Conservation (phyloP, 2,888 invertebrate genomes). For the Eretmocerus hayati region DNA sequence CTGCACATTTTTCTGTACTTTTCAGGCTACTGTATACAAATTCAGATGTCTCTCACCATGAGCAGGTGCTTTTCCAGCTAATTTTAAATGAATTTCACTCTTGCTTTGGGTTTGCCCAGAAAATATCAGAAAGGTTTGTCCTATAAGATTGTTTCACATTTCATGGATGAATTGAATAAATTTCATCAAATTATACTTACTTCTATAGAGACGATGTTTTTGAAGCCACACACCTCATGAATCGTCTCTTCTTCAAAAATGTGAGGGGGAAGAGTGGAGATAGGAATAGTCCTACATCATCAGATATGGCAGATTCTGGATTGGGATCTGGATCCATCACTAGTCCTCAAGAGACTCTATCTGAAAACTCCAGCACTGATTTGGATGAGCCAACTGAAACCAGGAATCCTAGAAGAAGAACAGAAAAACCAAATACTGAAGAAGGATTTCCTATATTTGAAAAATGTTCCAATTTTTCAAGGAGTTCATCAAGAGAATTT, state of each 20-base stretch:
- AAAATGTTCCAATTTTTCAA: too few species aligned
- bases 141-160: neutral
- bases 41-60: constrained; percentile 34
- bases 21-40: constrained; percentile 39
- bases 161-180: neutral
- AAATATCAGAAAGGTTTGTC: constrained; percentile 10
- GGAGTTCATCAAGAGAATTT: too few species aligned
- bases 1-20: too few species aligned
- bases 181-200: too few species aligned
- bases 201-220: too few species aligned
- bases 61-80: constrained; percentile 32
- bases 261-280: neutral
- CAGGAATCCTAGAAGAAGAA: constrained; percentile 21
- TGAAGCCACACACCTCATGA: too few species aligned
- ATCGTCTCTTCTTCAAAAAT: constrained; percentile 4
- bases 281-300: constrained; percentile 28
- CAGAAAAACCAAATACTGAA: constrained; percentile 6
- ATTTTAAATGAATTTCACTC: constrained; percentile 25
- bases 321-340: constrained; percentile 44
- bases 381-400: constrained; percentile 35
- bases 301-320: constrained; percentile 47
- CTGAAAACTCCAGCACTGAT: constrained; percentile 43
- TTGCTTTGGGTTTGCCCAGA: neutral
- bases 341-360: constrained; percentile 45
- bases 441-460: too few species aligned